A percentile compares a stretch with the other conserved stretches of the same genome.
Evolutionary conservation across 2,113 vertebrate species (phyloP).

Genomic region (Tamias sibiricus): DNA sequence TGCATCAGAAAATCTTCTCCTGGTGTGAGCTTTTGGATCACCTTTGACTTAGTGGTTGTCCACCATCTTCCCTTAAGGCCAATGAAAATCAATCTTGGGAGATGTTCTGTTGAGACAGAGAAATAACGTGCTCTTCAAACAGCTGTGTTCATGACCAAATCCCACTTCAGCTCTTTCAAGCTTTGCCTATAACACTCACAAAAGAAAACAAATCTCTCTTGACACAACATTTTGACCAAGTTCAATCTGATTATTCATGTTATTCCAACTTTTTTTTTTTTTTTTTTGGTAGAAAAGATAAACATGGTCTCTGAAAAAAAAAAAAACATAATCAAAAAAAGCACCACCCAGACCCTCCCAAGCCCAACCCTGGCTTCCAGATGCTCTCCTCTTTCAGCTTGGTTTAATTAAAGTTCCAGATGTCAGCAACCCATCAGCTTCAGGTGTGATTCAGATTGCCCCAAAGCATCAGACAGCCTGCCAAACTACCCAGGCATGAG

Average conservation of each 20-base stretch:
- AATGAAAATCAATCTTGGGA: slow-evolving; percentile 75
- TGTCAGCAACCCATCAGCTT: slow-evolving; percentile 54
- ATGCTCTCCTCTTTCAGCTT: slow-evolving; percentile 53
- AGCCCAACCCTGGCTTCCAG: slow-evolving; percentile 69
- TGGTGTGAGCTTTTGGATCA: slow-evolving; percentile 34
- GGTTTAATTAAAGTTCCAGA: slow-evolving; percentile 67
- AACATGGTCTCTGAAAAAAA: slow-evolving; percentile 72
- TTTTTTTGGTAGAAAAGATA: slow-evolving; percentile 83
- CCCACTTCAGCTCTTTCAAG: slow-evolving; percentile 64
- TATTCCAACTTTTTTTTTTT: slow-evolving; percentile 81
- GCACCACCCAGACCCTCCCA: slow-evolving; percentile 55
- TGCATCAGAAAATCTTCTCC: slow-evolving; percentile 41
- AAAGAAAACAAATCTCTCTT: slow-evolving; percentile 84
- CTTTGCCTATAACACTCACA: slow-evolving; percentile 79
- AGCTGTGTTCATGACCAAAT: slow-evolving; percentile 80
- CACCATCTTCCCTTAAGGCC: slow-evolving; percentile 57
- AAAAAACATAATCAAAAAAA: slow-evolving; percentile 67
- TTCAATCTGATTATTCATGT: slow-evolving; percentile 84
- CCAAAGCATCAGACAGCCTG: slow-evolving; percentile 46
- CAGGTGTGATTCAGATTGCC: slow-evolving; percentile 71
- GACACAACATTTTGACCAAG: slow-evolving; percentile 85
- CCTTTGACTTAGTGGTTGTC: slow-evolving; percentile 64
- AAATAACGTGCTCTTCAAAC: slow-evolving; percentile 69
- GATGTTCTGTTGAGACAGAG: slow-evolving; percentile 63
- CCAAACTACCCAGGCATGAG: slow-evolving; percentile 49